A percentile compares a stretch with the other conserved stretches of the same genome.
These are phyloP conservation scores for Thymelicus sylvestris DNA, from an alignment of 2,888 invertebrate species.

Conservation along the genomic window DNA sequence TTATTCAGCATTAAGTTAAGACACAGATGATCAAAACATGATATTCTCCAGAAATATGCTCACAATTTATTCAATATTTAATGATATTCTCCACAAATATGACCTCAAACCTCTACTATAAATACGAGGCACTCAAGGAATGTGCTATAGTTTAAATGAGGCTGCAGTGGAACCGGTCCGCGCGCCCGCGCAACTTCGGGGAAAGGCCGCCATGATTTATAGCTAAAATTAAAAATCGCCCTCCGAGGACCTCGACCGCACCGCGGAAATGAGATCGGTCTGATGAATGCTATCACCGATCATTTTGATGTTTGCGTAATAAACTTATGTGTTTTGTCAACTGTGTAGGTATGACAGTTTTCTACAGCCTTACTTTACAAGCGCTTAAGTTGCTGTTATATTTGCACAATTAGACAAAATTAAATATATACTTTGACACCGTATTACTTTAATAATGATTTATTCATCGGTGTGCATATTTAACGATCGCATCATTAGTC, in stretches of 20 bases:
- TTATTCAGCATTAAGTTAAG: too few relatives aligned
- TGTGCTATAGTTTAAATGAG: slow-evolving; percentile 85
- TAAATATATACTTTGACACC: too few relatives aligned
- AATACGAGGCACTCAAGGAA: slow-evolving; percentile 67
- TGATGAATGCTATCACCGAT: slow-evolving; percentile 39
- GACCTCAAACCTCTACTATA: slow-evolving; percentile 55
- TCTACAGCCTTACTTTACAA: too few relatives aligned
- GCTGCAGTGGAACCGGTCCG: slow-evolving; percentile 80
- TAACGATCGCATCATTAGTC: too few relatives aligned
- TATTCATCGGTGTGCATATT: too few relatives aligned
- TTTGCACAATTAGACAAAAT: too few relatives aligned
- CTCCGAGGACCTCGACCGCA: slow-evolving; percentile 39
- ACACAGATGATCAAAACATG: too few relatives aligned
- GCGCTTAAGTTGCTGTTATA: too few relatives aligned
- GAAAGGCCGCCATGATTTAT: slow-evolving; percentile 82
- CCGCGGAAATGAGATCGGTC: slow-evolving; percentile 47
- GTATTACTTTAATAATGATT: too few relatives aligned
- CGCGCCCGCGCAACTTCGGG: slow-evolving; percentile 76
- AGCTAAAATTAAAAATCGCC: slow-evolving; percentile 74
- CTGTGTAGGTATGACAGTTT: neutral
- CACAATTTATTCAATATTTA: too few relatives aligned
- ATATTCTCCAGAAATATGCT: too few relatives aligned
- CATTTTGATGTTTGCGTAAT: slow-evolving; percentile 29
- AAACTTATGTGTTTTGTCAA: slow-evolving; percentile 36
- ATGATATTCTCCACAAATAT: neutral